phyloP scores from a whole-genome alignment of 2,888 invertebrate genomes.

The Branchellion lobata region DNA sequence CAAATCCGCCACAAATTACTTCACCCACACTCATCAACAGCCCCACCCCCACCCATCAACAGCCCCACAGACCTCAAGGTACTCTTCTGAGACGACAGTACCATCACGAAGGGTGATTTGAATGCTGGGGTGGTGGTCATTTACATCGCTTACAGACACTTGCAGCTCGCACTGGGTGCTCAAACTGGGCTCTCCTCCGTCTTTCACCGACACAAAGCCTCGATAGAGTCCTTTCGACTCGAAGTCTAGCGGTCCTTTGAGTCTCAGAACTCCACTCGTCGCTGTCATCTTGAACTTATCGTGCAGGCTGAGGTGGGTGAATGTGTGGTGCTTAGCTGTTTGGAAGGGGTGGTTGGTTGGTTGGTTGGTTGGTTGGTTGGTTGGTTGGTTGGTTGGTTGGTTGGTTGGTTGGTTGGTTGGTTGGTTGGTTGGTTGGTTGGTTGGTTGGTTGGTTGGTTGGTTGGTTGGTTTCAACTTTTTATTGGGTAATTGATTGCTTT shows the following conservation, averaged over 20 bases:
- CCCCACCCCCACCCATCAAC: too few species aligned
- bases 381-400: too few species aligned
- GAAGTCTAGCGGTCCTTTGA: slow-evolving; percentile 47
- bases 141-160: slow-evolving; percentile 49
- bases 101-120: slow-evolving; percentile 44
- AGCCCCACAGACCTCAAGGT: slow-evolving; percentile 18
- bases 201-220: slow-evolving; percentile 46
- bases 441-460: too few species aligned
- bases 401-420: too few species aligned
- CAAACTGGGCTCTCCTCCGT: slow-evolving; percentile 46
- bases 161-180: slow-evolving; percentile 46
- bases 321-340: too few species aligned
- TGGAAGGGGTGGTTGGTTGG: too few species aligned
- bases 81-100: neutral
- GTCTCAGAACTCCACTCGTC: slow-evolving; percentile 46
- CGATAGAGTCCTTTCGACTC: slow-evolving; percentile 45
- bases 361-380: too few species aligned
- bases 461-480: too few species aligned
- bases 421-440: too few species aligned
- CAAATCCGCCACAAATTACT: too few species aligned
- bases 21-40: too few species aligned
- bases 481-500: too few species aligned
- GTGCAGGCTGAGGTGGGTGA: slow-evolving; percentile 37
- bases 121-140: slow-evolving; percentile 50
- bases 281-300: slow-evolving; percentile 44